phyloP scores from a whole-genome alignment of 2,113 vertebrate species.

The Oncorhynchus masou region DNA sequence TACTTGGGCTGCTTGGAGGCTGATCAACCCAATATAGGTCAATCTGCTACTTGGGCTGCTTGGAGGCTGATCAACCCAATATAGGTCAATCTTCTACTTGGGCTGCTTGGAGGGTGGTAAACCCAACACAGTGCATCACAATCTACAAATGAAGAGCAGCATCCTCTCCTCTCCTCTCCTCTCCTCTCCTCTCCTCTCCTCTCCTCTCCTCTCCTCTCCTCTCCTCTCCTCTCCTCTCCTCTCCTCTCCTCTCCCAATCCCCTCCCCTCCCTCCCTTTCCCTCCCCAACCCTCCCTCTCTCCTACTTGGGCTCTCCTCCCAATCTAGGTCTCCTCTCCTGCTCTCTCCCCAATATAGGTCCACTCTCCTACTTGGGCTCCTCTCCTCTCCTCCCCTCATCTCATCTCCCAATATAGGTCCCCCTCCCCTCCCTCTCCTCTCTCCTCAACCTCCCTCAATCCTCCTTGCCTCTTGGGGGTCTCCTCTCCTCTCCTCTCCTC shows the following conservation, averaged over 20 bases:
- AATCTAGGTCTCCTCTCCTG: constrained; percentile 73
- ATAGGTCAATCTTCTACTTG: too few species aligned
- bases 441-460: too few species aligned
- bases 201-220: constrained; percentile 65
- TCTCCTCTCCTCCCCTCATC: constrained; percentile 67
- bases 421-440: constrained; percentile 70
- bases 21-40: neutral
- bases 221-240: constrained; percentile 66
- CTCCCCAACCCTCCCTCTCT: too few species aligned
- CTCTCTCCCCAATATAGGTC: constrained; percentile 43
- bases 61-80: too few species aligned
- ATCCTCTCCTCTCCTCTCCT: constrained; percentile 2
- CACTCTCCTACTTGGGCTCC: constrained; percentile 69
- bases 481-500: constrained; percentile 38
- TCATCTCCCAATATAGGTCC: too few species aligned
- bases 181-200: constrained; percentile 28
- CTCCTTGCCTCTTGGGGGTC: too few species aligned
- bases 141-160: constrained; percentile 12
- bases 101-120: too few species aligned
- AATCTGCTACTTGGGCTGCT: neutral
- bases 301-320: constrained; percentile 74
- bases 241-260: constrained; percentile 68
- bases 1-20: neutral
- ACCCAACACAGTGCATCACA: neutral
- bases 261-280: constrained; percentile 69